These are phyloP conservation scores for Tachysurus fulvidraco DNA, from an alignment of 2,113 vertebrate genomes.

Conservation along the genomic window DNA sequence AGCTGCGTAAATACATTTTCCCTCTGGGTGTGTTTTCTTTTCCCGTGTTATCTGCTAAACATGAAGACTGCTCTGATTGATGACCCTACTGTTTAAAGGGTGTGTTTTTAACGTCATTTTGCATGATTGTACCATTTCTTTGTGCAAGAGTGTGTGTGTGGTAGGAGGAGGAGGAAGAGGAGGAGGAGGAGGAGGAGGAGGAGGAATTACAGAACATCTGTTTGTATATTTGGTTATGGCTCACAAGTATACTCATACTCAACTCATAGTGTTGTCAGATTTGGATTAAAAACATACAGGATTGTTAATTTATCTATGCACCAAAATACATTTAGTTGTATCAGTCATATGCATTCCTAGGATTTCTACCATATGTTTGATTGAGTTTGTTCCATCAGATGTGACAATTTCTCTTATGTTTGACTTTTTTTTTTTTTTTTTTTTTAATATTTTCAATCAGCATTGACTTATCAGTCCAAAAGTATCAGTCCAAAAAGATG, in stretches of 20 bases:
- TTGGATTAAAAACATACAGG: background rate
- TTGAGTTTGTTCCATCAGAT: background rate
- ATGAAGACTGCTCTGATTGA: background rate
- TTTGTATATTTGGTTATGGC: background rate
- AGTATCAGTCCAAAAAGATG: background rate
- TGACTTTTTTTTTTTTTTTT: no score
- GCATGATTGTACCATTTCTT: background rate
- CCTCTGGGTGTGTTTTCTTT: background rate
- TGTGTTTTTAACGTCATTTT: background rate
- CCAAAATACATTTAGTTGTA: background rate
- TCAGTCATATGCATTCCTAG: background rate
- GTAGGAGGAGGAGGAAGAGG: no score
- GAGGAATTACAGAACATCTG: background rate
- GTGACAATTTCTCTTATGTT: background rate
- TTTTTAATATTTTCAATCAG: background rate
- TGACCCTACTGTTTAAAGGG: background rate
- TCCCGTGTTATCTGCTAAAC: background rate
- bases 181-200: no score
- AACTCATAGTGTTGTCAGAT: background rate
- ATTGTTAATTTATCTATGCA: background rate
- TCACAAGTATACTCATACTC: no score
- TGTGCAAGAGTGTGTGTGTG: background rate
- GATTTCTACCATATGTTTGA: background rate
- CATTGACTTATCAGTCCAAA: background rate
- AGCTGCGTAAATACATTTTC: background rate